phyloP scores from a whole-genome alignment of 2,113 vertebrate genomes.

The Menura novaehollandiae region DNA sequence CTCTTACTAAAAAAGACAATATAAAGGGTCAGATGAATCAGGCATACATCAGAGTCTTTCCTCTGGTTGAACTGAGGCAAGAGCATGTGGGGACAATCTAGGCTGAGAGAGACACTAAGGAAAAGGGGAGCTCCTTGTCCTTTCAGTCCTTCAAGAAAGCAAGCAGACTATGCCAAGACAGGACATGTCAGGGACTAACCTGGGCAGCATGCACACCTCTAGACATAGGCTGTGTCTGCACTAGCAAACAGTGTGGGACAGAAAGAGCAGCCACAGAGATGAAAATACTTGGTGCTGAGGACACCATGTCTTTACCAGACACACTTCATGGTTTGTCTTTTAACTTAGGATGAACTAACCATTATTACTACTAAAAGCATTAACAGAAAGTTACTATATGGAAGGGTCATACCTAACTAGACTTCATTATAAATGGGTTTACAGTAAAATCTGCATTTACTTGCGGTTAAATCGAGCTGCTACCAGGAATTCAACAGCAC shows the following conservation, averaged over 20 bases:
- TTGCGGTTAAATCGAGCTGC: neutral
- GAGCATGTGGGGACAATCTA: neutral
- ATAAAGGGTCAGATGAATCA: neutral
- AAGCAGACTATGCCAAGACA: neutral
- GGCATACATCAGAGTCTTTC: neutral
- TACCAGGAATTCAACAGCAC: neutral
- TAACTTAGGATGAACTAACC: neutral
- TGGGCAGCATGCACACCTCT: rapidly evolving
- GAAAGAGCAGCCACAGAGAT: neutral
- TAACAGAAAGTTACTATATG: neutral
- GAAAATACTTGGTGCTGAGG: neutral
- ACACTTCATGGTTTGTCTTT: neutral
- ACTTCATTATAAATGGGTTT: neutral
- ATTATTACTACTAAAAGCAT: neutral
- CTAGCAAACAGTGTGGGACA: neutral
- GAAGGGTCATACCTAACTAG: neutral
- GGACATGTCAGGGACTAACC: neutral
- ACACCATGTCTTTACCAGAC: neutral
- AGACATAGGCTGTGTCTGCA: neutral
- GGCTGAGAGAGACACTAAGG: neutral
- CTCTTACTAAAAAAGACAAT: neutral
- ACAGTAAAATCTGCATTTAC: neutral
- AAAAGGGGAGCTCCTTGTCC: neutral
- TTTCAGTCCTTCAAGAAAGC: neutral
- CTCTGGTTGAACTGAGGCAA: neutral